A percentile compares a stretch with the other conserved stretches of the same genome.
Conservation (phyloP, 2,113 vertebrate species). For the Muntiacus reevesi region DNA sequence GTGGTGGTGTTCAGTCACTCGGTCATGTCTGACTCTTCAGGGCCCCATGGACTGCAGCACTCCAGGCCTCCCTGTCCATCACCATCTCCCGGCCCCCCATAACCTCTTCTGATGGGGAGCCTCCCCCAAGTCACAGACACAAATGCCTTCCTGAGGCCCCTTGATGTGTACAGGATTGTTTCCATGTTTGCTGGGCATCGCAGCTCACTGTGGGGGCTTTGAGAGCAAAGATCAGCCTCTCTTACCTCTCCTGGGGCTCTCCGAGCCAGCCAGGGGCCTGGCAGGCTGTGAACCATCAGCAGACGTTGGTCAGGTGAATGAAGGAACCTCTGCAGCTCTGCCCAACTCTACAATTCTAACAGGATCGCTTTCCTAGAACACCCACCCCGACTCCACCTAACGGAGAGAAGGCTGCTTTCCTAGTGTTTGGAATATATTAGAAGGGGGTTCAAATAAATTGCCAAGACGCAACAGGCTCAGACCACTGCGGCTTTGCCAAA, state of each 20-base stretch:
- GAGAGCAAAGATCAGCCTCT: not conserved
- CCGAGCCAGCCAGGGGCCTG: not conserved
- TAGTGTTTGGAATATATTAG: not conserved
- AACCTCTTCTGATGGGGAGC: not conserved
- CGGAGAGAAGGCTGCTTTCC: not conserved
- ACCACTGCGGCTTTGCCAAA: not conserved
- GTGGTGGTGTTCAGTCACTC: not conserved
- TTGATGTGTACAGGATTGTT: not conserved
- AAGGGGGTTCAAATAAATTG: not conserved
- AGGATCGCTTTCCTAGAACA: not conserved
- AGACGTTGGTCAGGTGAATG: not conserved
- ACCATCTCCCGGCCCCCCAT: not conserved
- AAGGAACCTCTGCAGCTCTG: too few species aligned
- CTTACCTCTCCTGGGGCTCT: accelerated
- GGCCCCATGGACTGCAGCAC: not conserved
- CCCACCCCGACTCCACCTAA: accelerated
- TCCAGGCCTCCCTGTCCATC: not conserved
- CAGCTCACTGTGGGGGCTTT: too few species aligned
- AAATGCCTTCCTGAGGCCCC: not conserved
- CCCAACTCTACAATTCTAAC: not conserved
- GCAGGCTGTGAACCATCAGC: accelerated
- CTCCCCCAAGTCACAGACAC: not conserved
- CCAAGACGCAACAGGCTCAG: not conserved
- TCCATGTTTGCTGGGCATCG: not conserved
- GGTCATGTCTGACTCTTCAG: accelerated